Percentiles rank a stretch among this genome's conserved stretches.
These are phyloP conservation scores for Hermetia illucens DNA, from an alignment of 1,140 invertebrate genomes.

Conservation along the genomic window DNA sequence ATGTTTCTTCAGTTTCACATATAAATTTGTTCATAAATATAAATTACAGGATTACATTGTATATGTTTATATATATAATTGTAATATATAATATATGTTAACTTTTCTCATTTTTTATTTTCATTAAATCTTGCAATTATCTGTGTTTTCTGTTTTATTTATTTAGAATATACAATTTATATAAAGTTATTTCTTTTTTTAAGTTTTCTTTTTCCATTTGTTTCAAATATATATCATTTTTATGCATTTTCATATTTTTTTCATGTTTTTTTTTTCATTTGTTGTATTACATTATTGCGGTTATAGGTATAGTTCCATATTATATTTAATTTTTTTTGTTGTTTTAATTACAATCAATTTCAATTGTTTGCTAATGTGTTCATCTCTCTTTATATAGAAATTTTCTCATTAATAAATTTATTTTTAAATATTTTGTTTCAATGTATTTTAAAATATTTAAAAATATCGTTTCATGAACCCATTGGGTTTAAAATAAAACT, in stretches of 20 bases:
- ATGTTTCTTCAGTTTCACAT: too few relatives aligned
- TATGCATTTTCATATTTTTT: conserved; percentile 4
- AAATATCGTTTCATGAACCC: conserved; percentile 15
- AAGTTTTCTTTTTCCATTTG: neutral
- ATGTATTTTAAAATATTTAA: conserved; percentile 6
- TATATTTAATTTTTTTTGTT: conserved; percentile 20
- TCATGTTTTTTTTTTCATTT: neutral
- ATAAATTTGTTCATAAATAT: conserved; percentile 1
- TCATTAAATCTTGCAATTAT: neutral
- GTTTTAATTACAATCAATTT: conserved; percentile 11
- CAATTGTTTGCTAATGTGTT: conserved; percentile 11
- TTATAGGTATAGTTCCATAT: neutral
- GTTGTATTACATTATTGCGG: neutral
- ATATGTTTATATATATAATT: conserved; percentile 10
- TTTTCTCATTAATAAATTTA: conserved; percentile 23
- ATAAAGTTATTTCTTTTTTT: neutral
- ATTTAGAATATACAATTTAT: neutral
- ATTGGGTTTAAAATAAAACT: conserved; percentile 17
- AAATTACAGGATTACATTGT: conserved; percentile 2
- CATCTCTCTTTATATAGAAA: conserved; percentile 11
- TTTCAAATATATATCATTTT: neutral
- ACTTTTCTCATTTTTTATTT: too few relatives aligned
- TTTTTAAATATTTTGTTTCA: conserved; percentile 13
- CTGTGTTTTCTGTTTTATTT: neutral
- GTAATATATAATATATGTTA: too few relatives aligned